Evolutionary conservation across 2,113 vertebrate species (phyloP).

Genomic region (Synchiropus splendidus): DNA sequence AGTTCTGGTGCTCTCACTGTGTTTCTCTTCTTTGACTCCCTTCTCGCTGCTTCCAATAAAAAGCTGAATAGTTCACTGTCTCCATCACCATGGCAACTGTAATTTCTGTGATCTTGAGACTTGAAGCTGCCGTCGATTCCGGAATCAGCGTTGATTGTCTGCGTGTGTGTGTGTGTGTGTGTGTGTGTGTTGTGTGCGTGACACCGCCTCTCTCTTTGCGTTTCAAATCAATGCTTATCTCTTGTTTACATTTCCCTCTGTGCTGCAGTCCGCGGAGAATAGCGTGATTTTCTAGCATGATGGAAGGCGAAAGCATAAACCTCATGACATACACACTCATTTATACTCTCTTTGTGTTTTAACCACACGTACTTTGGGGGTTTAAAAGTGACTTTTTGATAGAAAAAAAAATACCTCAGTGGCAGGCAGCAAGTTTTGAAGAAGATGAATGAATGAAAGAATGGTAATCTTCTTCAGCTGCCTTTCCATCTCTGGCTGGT

Average conservation of each 20-base stretch:
- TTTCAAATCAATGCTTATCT: slow-evolving; percentile 31
- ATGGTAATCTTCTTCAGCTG: too few relatives aligned
- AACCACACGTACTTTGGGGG: too few relatives aligned
- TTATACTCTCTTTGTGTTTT: too few relatives aligned
- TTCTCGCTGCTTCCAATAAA: slow-evolving; percentile 36
- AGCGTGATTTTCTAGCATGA: slow-evolving; percentile 4
- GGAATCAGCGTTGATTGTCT: slow-evolving; percentile 27
- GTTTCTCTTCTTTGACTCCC: slow-evolving; percentile 10
- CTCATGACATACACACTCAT: too few relatives aligned
- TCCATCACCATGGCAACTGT: slow-evolving; percentile 63
- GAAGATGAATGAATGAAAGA: too few relatives aligned
- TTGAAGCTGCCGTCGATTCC: slow-evolving; percentile 54
- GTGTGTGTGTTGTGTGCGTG: slow-evolving; percentile 8
- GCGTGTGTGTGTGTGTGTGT: slow-evolving; percentile 9
- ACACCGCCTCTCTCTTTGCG: slow-evolving; percentile 14
- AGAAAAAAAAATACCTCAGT: too few relatives aligned
- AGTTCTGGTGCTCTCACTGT: slow-evolving; percentile 5
- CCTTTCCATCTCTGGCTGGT: too few relatives aligned
- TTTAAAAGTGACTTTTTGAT: too few relatives aligned
- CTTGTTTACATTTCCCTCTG: slow-evolving; percentile 23
- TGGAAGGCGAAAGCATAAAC: too few relatives aligned
- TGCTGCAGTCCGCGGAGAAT: slow-evolving; percentile 12
- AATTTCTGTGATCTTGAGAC: slow-evolving; percentile 47
- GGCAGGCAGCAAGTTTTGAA: too few relatives aligned
- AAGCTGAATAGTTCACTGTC: slow-evolving; percentile 59